Base-by-base conservation (phyloP, 2,888 invertebrate genomes). In the Ptychoptera albimana region DNA sequence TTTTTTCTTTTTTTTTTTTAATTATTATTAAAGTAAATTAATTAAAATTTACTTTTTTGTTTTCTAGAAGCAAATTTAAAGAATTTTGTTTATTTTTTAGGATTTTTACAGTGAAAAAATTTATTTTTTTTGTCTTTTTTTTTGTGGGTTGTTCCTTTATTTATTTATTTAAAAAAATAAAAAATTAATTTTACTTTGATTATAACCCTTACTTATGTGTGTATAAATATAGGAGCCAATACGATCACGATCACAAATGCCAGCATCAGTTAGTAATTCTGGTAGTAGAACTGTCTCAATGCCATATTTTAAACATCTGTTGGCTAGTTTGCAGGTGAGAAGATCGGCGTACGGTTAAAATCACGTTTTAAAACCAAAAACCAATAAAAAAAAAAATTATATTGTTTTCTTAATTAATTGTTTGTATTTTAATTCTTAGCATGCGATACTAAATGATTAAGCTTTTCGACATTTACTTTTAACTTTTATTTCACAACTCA, bases 271-370 rank as follows among this genome's bases (percentile, higher is more conserved):
- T 51, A 63, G 60, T 52, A 64, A 60, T 53, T 60, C 63, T 48
- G 55, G 68, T 59, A 57, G 67, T 58, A 46, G 49, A 47, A 56
- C 58, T 48, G 55, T 64, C 61, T 56, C 63, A 50, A 62, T 79
- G 69, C 81, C 81, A 52, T 77, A 79, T 63, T 75, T 82, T 61
- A 75, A 75, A 61, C 73, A 72, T 59, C 69, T 82, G 55, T 72
- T 82, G 58, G 72, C 74, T 56, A 77, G 76, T 59, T 65, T 81
- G 57, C 79, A 81, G 80, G 81, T 81, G 75, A 79, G 78, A 63
- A 23, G 23, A 23, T 23, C 23, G 23, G 23, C 23, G 23, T 23
- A 23, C 50, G 50, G 47, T 45, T 36, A 39, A 29, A 23, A 38
- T 16, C 13, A 39, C 31, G 36, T 39, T 16, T 14, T 29, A 15